A percentile compares a stretch with the other conserved stretches of the same genome.
phyloP scores from a whole-genome alignment of 2,113 vertebrate species.

The Upupa epops region DNA sequence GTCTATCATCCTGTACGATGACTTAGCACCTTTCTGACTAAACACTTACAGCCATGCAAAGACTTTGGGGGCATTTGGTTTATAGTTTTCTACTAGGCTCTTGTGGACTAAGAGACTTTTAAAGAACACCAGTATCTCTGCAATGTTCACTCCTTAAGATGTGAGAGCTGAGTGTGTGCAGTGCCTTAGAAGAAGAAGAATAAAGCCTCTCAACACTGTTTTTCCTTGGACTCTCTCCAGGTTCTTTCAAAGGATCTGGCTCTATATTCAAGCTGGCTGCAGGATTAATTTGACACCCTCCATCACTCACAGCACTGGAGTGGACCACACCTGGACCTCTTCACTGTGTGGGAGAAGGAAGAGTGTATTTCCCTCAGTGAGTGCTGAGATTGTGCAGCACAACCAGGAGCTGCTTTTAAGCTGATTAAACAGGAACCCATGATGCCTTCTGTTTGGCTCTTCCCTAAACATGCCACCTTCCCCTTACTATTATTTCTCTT shows the following conservation, averaged over 20 bases:
- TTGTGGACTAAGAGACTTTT: background rate
- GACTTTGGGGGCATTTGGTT: background rate
- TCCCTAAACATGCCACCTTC: background rate
- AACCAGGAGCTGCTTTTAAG: background rate
- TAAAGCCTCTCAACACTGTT: background rate
- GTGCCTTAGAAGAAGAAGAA: background rate
- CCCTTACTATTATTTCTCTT: background rate
- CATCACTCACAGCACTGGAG: background rate
- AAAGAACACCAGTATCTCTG: background rate
- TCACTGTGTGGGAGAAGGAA: background rate
- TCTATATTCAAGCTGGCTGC: background rate
- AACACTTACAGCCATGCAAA: background rate
- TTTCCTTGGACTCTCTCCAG: background rate
- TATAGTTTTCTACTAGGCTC: background rate
- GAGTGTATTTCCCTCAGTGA: background rate
- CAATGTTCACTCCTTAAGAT: background rate
- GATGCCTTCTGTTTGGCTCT: background rate
- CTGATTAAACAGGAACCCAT: background rate
- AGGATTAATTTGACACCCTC: background rate
- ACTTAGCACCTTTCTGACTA: background rate
- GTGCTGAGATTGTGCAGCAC: background rate
- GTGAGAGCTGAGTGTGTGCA: background rate
- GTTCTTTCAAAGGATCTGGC: slow-evolving; percentile 1
- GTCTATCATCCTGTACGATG: fast-evolving
- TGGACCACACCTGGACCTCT: background rate